Conservation (phyloP, 2,888 invertebrate genomes). For the Augiades crinisus region DNA sequence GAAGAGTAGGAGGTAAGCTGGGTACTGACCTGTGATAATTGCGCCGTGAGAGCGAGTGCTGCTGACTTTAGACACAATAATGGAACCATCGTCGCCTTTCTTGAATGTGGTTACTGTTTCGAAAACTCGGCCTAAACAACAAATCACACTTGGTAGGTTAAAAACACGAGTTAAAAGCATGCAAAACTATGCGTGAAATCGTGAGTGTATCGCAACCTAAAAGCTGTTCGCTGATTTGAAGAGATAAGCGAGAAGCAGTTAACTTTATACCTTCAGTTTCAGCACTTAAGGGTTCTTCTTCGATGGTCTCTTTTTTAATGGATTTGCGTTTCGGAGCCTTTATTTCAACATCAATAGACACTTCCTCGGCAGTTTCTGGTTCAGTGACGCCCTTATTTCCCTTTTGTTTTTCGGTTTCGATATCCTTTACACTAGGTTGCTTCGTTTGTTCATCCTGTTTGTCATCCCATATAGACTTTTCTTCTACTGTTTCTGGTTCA, state of each 20-base stretch:
- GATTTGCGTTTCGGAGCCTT: slow-evolving; percentile 69
- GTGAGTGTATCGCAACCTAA: slow-evolving; percentile 53
- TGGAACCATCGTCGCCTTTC: slow-evolving; percentile 70
- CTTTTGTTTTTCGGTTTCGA: slow-evolving; percentile 48
- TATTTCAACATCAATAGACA: slow-evolving; percentile 55
- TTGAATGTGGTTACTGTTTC: slow-evolving; percentile 80
- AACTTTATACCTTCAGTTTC: slow-evolving; percentile 73
- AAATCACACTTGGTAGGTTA: slow-evolving; percentile 76
- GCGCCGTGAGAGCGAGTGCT: slow-evolving; percentile 83
- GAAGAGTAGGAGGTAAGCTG: slow-evolving; percentile 63
- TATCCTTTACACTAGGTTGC: slow-evolving; percentile 52
- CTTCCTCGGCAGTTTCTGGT: slow-evolving; percentile 63
- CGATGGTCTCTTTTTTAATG: slow-evolving; percentile 61
- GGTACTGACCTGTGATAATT: slow-evolving; percentile 83
- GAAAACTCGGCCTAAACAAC: slow-evolving; percentile 80
- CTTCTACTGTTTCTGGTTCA: slow-evolving; percentile 54
- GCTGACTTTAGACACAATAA: slow-evolving; percentile 80
- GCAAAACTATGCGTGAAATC: slow-evolving; percentile 62
- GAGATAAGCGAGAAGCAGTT: slow-evolving; percentile 52
- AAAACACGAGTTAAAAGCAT: slow-evolving; percentile 72
- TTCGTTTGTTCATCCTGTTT: slow-evolving; percentile 58
- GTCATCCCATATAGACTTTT: slow-evolving; percentile 67
- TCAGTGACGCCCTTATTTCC: slow-evolving; percentile 55
- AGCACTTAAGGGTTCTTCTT: slow-evolving; percentile 73
- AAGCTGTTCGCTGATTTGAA: slow-evolving; percentile 69